A percentile compares a stretch with the other conserved stretches of the same genome.
phyloP scores from a whole-genome alignment of 1,140 invertebrate species.

The Gryon sp. region DNA sequence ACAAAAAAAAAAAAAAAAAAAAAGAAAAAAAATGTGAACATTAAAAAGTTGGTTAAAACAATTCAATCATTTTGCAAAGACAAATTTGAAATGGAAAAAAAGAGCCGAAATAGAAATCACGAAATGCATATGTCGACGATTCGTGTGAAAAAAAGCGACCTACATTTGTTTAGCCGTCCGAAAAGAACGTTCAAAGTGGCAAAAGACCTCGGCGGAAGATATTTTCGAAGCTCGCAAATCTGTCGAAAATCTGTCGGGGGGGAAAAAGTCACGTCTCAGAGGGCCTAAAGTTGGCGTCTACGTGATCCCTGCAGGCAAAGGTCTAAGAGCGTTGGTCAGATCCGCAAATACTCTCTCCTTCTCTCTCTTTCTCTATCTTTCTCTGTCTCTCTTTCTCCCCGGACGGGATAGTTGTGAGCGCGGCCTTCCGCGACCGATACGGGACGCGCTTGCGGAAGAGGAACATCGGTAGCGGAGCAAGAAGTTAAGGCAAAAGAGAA shows the following conservation, averaged over 20 bases:
- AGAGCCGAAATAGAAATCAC: background rate
- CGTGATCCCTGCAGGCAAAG: conserved; percentile 38
- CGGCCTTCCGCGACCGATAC: conserved; percentile 30
- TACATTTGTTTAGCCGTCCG: conserved; percentile 1
- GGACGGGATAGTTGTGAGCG: conserved; percentile 4
- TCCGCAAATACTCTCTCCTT: conserved; percentile 45
- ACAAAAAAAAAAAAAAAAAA: too few relatives aligned
- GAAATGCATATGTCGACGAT: background rate
- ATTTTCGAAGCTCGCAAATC: conserved; percentile 44
- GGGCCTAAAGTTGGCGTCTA: conserved; percentile 36
- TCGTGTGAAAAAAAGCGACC: conserved; percentile 18
- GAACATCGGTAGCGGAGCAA: conserved; percentile 66
- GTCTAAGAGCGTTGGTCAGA: conserved; percentile 35
- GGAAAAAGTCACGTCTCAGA: conserved; percentile 46
- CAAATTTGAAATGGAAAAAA: too few relatives aligned
- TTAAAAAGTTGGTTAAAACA: too few relatives aligned
- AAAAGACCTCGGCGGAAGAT: conserved; percentile 37
- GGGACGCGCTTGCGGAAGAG: conserved; percentile 70
- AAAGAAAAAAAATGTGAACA: too few relatives aligned
- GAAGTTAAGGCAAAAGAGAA: conserved; percentile 33
- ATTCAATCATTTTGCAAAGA: too few relatives aligned
- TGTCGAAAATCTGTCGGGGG: conserved; percentile 7
- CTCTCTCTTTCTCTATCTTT: too few relatives aligned
- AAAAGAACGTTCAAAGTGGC: conserved; percentile 20
- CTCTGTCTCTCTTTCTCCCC: too few relatives aligned